phyloP scores from a whole-genome alignment of 2,113 vertebrate genomes.

The Phycodurus eques region DNA sequence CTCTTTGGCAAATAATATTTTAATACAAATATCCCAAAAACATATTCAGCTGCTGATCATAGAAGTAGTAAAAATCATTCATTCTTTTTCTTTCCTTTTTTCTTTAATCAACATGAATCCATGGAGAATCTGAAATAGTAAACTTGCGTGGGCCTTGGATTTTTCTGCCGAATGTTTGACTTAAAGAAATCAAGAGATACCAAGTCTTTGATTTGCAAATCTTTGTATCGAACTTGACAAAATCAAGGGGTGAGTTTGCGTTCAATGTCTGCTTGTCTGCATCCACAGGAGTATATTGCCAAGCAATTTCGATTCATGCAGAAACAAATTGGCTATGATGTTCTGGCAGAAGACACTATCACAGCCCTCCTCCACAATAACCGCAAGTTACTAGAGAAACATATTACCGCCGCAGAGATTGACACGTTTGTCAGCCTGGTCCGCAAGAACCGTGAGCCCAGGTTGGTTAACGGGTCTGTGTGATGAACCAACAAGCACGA shows the following conservation, averaged over 20 bases:
- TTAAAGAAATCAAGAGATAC: too few relatives aligned
- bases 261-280: slow-evolving; percentile 7
- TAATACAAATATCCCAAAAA: too few relatives aligned
- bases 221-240: not conserved
- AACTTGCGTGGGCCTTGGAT: too few relatives aligned
- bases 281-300: slow-evolving; percentile 91
- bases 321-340: slow-evolving; percentile 98
- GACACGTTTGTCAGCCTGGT: slow-evolving; percentile 98
- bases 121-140: too few relatives aligned
- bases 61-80: too few relatives aligned
- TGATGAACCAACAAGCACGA: not conserved
- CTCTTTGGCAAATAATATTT: too few relatives aligned
- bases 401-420: slow-evolving; percentile 96
- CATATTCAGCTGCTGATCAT: too few relatives aligned
- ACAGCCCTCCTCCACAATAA: slow-evolving; percentile 97
- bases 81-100: too few relatives aligned
- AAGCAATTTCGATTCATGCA: slow-evolving; percentile 99
- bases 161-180: too few relatives aligned
- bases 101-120: too few relatives aligned
- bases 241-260: not conserved
- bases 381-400: slow-evolving; percentile 95
- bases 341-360: slow-evolving; percentile 97
- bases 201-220: too few relatives aligned
- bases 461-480: slow-evolving; percentile 71
- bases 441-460: slow-evolving; percentile 95